Percentiles rank a stretch among this genome's conserved stretches.
These are phyloP conservation scores for Omphaloscelis lunosa DNA, from an alignment of 2,888 invertebrate species.

Conservation along the genomic window DNA sequence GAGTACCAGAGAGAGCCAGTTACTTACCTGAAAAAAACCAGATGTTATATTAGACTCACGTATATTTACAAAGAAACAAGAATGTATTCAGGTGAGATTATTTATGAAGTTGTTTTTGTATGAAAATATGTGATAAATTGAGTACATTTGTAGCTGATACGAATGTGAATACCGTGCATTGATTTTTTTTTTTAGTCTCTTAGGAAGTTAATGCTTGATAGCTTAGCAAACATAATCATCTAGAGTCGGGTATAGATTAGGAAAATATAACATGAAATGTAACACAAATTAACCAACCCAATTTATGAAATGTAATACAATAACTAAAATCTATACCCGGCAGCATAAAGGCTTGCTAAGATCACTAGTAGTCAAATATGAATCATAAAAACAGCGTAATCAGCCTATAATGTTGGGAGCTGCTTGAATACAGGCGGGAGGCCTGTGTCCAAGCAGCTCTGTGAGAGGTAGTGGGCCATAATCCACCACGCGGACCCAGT, in stretches of 20 bases:
- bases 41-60: slow-evolving; percentile 24
- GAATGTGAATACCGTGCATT: not conserved
- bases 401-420: too few relatives aligned
- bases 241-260: not conserved
- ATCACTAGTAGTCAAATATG: too few relatives aligned
- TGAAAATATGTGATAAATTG: slow-evolving; percentile 4
- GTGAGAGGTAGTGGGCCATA: too few relatives aligned
- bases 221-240: not conserved
- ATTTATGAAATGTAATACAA: not conserved
- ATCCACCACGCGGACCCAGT: too few relatives aligned
- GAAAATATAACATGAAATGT: not conserved
- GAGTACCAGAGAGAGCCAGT: slow-evolving; percentile 14
- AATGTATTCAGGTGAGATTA: slow-evolving; percentile 9
- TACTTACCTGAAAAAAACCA: slow-evolving; percentile 66
- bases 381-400: too few relatives aligned
- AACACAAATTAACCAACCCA: too few relatives aligned
- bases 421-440: too few relatives aligned
- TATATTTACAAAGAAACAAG: not conserved
- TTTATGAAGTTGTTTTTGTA: slow-evolving; percentile 12
- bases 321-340: too few relatives aligned
- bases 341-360: too few relatives aligned
- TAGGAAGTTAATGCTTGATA: not conserved
- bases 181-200: not conserved
- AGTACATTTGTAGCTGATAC: not conserved
- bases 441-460: too few relatives aligned